Base-by-base conservation (phyloP, 2,797 vertebrate genomes). In the Pangasius sanitwongsei region DNA sequence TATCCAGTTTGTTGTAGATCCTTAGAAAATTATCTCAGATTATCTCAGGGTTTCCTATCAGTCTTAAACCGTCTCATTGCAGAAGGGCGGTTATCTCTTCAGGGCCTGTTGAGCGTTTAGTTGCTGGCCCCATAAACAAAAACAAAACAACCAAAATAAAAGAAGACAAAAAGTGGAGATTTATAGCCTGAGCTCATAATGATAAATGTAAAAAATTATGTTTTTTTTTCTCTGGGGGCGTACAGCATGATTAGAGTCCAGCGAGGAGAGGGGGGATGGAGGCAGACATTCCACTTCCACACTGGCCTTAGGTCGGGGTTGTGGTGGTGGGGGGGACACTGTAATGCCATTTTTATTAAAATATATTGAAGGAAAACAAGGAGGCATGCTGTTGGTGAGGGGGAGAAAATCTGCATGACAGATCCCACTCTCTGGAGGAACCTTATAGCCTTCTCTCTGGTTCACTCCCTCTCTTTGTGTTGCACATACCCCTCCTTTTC, bases 261-360 rank as follows among this genome's bases (percentile, higher is more conserved):
- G 72, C 48, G 18, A 31, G 31, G 82, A 75, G 12, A n/a, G 89
- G 88, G 72, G 88, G 83, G 91, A 92, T 92, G 89, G 90, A 37
- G 86, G 70, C 89, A 95, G 94, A 95, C 95, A 96, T 96, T 96
- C 93, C 94, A 91, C 89, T 95, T 96, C 93, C 94, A 91, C 89
- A 88, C 92, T 88, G 88, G 90, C 93, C 93, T 77, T 69, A 89
- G 93, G 94, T 86, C 89, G 86, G 87, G 83, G 87, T 90, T n/a
- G 44, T 34, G 44, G 18, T 55, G 48, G 41, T 44, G 44, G 4
- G 86, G 88, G 89, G 91, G 41, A 90, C 88, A 83, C 86, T 86
- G 93, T 96, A 96, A 97, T 95, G 94, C 95, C 94, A 92, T 94
- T 96, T 96, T 96, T 96, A 96, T 96, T 96, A 96, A 96, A 96